These are phyloP conservation scores for Poecilia gillii DNA, from an alignment of 2,797 vertebrate species.

Conservation along the genomic window DNA sequence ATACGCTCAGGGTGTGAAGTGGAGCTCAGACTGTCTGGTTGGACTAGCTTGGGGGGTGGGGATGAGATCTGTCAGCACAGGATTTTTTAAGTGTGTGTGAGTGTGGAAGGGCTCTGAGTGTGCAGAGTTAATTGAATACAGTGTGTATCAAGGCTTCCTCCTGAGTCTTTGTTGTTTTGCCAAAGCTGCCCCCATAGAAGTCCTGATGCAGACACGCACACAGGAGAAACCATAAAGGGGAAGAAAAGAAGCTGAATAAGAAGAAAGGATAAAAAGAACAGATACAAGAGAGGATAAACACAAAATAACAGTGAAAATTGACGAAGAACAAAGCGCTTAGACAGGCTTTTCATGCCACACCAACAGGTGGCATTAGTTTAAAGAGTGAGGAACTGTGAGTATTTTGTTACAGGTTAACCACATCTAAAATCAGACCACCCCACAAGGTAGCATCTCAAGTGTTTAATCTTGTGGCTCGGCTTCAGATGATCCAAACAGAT, in stretches of 20 bases:
- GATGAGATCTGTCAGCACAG: constrained; percentile 72
- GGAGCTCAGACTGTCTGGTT: constrained; percentile 54
- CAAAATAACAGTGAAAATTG: constrained; percentile 37
- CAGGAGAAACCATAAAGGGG: constrained; percentile 51
- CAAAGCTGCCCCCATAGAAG: constrained; percentile 73
- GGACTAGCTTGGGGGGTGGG: constrained; percentile 48
- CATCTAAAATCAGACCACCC: constrained; percentile 74
- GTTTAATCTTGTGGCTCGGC: constrained; percentile 64
- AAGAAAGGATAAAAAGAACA: constrained; percentile 53
- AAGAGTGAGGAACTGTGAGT: constrained; percentile 59
- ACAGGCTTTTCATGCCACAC: constrained; percentile 58
- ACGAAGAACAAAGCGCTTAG: constrained; percentile 43
- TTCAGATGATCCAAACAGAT: constrained; percentile 66
- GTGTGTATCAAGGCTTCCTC: constrained; percentile 70
- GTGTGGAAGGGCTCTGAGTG: constrained; percentile 67
- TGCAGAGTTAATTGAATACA: constrained; percentile 78
- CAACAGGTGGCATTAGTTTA: constrained; percentile 76
- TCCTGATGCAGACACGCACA: constrained; percentile 53
- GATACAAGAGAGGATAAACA: constrained; percentile 41
- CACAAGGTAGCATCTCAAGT: constrained; percentile 67
- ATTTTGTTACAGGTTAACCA: constrained; percentile 72
- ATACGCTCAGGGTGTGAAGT: constrained; percentile 48
- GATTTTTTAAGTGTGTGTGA: constrained; percentile 38
- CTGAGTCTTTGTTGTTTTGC: constrained; percentile 77
- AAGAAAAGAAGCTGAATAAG: constrained; percentile 47